Evolutionary conservation across 1,140 invertebrate genomes (phyloP).

Genomic region (Eupeodes corollae): DNA sequence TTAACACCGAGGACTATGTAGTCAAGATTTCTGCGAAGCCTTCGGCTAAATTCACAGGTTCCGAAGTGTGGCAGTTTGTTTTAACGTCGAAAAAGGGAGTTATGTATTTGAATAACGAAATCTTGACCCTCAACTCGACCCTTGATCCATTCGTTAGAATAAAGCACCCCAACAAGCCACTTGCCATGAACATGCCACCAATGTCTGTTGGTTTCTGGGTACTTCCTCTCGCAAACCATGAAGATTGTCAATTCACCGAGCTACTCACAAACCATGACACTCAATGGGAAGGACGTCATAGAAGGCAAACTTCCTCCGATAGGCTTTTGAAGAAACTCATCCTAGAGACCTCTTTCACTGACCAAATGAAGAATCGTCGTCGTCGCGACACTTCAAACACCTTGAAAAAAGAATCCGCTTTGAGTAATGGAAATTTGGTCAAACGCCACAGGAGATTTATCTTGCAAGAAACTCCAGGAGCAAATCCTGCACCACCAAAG

Average conservation of each 20-base stretch:
- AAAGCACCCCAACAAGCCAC: slow-evolving; percentile 13
- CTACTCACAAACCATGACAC: slow-evolving; percentile 15
- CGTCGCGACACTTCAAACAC: slow-evolving; percentile 1
- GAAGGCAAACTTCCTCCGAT: slow-evolving; percentile 22
- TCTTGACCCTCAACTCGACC: slow-evolving; percentile 18
- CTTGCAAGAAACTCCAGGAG: no score
- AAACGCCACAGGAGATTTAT: no score
- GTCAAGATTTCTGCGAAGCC: slow-evolving; percentile 21
- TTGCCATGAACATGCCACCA: slow-evolving; percentile 25
- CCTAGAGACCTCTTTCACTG: slow-evolving; percentile 21
- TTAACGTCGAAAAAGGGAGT: slow-evolving; percentile 18
- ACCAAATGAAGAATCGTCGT: slow-evolving; percentile 16
- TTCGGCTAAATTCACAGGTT: slow-evolving; percentile 15
- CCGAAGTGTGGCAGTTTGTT: slow-evolving; percentile 29
- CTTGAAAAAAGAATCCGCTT: no score
- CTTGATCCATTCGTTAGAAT: slow-evolving; percentile 18
- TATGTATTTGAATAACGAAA: slow-evolving; percentile 20
- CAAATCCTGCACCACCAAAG: no score
- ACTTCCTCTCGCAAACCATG: slow-evolving; percentile 23
- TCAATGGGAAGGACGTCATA: slow-evolving; percentile 5
- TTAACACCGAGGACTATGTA: slow-evolving; percentile 25
- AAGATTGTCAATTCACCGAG: slow-evolving; percentile 31
- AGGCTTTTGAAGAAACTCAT: slow-evolving; percentile 26
- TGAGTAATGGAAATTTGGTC: no score
- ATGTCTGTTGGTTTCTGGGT: slow-evolving; percentile 34